Evolutionary conservation across 2,797 vertebrate genomes (phyloP).

Genomic region (Pterois miles): DNA sequence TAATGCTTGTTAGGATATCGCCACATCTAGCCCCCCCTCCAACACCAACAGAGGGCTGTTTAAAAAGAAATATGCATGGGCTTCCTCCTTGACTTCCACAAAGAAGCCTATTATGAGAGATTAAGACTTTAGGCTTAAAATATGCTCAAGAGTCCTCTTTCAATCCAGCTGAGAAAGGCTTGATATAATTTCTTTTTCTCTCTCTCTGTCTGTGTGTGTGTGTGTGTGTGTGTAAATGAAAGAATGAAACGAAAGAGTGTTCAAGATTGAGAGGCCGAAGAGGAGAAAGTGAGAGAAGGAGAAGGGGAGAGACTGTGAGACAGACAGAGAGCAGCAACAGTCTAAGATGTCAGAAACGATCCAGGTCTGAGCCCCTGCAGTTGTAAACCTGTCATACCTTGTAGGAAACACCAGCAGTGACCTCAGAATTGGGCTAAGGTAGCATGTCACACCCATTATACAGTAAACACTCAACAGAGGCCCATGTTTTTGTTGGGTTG

Average conservation of each 20-base stretch:
- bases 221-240: slow-evolving; percentile 26
- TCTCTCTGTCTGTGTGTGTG: slow-evolving; percentile 18
- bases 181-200: slow-evolving; percentile 47
- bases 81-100: slow-evolving; percentile 52
- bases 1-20: slow-evolving; percentile 45
- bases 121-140: slow-evolving; percentile 68
- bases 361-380: slow-evolving; percentile 46
- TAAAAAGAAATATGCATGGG: slow-evolving; percentile 46
- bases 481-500: slow-evolving; percentile 70
- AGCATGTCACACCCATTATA: slow-evolving; percentile 75
- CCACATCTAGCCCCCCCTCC: slow-evolving; percentile 14
- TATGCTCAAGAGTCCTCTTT: slow-evolving; percentile 67
- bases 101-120: slow-evolving; percentile 73
- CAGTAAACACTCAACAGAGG: slow-evolving; percentile 70
- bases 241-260: slow-evolving; percentile 38
- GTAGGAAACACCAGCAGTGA: slow-evolving; percentile 72
- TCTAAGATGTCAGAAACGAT: slow-evolving; percentile 68
- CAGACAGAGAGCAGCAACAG: slow-evolving; percentile 53
- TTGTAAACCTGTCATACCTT: slow-evolving; percentile 72
- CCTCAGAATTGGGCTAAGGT: slow-evolving; percentile 65
- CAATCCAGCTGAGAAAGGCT: slow-evolving; percentile 46
- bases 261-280: slow-evolving; percentile 27
- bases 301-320: slow-evolving; percentile 29
- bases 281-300: slow-evolving; percentile 38
- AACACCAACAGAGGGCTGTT: slow-evolving; percentile 31